A percentile compares a stretch with the other conserved stretches of the same genome.
phyloP scores from a whole-genome alignment of 2,888 invertebrate genomes.

The Allacma fusca region DNA sequence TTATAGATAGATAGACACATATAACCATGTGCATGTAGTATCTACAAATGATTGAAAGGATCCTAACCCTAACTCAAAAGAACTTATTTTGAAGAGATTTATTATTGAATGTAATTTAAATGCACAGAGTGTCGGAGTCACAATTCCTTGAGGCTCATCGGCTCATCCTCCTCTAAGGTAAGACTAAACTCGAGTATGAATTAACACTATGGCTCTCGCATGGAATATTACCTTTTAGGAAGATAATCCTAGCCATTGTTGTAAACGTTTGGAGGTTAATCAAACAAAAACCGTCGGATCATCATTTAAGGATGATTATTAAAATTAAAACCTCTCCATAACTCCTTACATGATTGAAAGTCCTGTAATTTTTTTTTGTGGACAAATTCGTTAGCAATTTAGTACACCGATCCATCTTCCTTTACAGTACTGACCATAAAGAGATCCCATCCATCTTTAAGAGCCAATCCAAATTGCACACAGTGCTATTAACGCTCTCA shows the following conservation, averaged over 20 bases:
- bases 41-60: too few species aligned
- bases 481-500: too few species aligned
- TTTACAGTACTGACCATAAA: slow-evolving; percentile 35
- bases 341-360: neutral
- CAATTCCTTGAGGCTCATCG: too few species aligned
- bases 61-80: too few species aligned
- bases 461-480: neutral
- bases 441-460: slow-evolving; percentile 18
- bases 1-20: too few species aligned
- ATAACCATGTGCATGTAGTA: too few species aligned
- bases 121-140: too few species aligned
- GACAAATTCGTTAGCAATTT: slow-evolving; percentile 30
- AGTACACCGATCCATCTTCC: slow-evolving; percentile 23
- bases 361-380: neutral
- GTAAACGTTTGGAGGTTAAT: neutral
- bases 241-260: neutral
- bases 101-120: too few species aligned
- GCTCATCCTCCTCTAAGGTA: too few species aligned
- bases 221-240: neutral
- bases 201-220: too few species aligned
- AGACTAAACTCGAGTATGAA: too few species aligned
- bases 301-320: neutral
- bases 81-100: too few species aligned
- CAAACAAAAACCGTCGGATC: neutral
- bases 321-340: slow-evolving; percentile 4